Evolutionary conservation across 1,140 invertebrate species (phyloP).

Genomic region (Coenobita brevimanus): DNA sequence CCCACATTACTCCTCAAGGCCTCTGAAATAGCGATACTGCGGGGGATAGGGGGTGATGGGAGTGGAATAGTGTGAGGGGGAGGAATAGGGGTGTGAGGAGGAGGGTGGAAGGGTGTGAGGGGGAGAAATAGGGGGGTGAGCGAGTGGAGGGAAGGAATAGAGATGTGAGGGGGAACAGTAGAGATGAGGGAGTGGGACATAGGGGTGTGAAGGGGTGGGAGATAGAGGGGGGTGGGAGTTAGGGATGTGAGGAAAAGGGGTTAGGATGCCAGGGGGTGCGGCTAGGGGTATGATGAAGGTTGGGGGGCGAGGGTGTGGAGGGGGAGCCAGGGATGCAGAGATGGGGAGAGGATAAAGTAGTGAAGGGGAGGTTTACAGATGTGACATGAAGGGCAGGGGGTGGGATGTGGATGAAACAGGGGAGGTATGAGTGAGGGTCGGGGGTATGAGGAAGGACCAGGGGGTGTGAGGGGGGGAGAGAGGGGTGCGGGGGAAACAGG

Average conservation of each 20-base stretch:
- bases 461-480: not conserved
- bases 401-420: not conserved
- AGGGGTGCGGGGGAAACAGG: too few species aligned
- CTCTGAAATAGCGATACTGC: too few species aligned
- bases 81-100: not conserved
- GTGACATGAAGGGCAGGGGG: not conserved
- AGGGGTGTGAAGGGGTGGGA: not conserved
- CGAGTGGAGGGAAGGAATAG: too few species aligned
- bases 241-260: not conserved
- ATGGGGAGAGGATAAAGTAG: not conserved
- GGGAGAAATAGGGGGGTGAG: not conserved
- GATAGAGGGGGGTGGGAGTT: not conserved
- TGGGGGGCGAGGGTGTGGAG: not conserved
- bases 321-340: not conserved
- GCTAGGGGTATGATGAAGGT: not conserved
- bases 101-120: not conserved
- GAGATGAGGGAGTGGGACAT: not conserved
- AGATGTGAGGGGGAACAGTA: not conserved
- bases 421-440: not conserved
- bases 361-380: not conserved
- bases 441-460: not conserved
- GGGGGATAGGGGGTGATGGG: too few species aligned
- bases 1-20: too few species aligned
- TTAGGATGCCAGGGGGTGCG: not conserved
- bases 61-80: not conserved